Evolutionary conservation across 1,140 invertebrate species (phyloP).

Genomic region (Euura saliciscinereae): DNA sequence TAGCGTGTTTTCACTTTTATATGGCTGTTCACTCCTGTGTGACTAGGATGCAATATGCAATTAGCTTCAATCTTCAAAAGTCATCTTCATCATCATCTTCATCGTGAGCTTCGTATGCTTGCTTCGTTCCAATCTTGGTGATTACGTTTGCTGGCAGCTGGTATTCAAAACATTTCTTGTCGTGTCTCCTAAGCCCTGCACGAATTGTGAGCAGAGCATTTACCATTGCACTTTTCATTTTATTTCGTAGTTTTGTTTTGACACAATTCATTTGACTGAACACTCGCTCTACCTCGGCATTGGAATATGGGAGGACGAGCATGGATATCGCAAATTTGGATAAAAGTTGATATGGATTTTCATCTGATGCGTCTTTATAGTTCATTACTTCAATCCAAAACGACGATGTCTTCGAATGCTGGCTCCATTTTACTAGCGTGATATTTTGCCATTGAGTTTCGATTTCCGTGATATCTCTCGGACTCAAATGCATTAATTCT

Average conservation of each 20-base stretch:
- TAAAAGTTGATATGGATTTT: not conserved
- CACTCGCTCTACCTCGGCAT: not conserved
- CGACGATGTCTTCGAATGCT: not conserved
- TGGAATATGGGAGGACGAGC: not conserved
- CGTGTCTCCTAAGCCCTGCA: not conserved
- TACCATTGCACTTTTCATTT: not conserved
- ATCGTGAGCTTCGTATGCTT: not conserved
- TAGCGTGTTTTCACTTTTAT: no score
- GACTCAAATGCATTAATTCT: not conserved
- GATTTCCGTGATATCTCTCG: not conserved
- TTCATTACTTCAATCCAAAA: not conserved
- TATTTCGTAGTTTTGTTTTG: not conserved
- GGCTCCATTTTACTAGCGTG: not conserved
- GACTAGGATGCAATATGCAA: no score
- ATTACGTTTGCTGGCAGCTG: not conserved
- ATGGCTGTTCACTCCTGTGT: no score
- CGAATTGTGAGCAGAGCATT: not conserved
- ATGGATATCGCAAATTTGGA: not conserved
- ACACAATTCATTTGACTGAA: not conserved
- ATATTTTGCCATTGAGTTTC: not conserved
- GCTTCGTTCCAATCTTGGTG: not conserved
- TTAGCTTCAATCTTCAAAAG: no score
- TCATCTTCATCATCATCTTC: no score
- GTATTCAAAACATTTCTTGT: not conserved
- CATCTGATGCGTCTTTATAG: not conserved